A percentile compares a stretch with the other conserved stretches of the same genome.
phyloP scores from a whole-genome alignment of 2,888 invertebrate genomes.

The Stegophylla sp. region DNA sequence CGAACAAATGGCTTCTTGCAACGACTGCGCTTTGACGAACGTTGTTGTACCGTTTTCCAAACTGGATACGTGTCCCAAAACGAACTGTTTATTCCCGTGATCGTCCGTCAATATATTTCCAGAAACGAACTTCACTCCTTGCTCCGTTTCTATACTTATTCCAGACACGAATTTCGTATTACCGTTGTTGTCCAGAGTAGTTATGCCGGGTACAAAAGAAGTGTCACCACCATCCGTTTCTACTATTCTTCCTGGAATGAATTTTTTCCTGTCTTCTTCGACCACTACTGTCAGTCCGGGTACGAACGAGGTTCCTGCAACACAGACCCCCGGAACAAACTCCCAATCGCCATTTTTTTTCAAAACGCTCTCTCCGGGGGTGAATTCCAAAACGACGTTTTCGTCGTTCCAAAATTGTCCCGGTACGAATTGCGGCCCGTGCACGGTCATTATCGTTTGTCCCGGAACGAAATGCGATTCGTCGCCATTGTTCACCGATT shows the following conservation, averaged over 20 bases:
- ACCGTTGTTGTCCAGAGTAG: slow-evolving; percentile 68
- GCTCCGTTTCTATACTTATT: slow-evolving; percentile 71
- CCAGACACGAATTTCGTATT: slow-evolving; percentile 75
- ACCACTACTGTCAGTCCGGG: slow-evolving; percentile 76
- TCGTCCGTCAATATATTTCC: slow-evolving; percentile 72
- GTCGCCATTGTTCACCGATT: slow-evolving; percentile 68
- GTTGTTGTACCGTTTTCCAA: slow-evolving; percentile 68
- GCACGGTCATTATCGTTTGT: slow-evolving; percentile 71
- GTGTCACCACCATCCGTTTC: slow-evolving; percentile 76
- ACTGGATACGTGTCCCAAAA: slow-evolving; percentile 69
- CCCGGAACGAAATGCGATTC: slow-evolving; percentile 71
- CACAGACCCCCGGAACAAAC: slow-evolving; percentile 76
- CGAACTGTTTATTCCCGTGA: slow-evolving; percentile 69
- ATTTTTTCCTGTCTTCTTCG: slow-evolving; percentile 70
- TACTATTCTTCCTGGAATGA: slow-evolving; percentile 78
- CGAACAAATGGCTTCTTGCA: slow-evolving; percentile 69
- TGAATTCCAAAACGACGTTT: slow-evolving; percentile 71
- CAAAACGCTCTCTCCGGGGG: slow-evolving; percentile 79
- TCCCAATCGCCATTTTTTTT: slow-evolving; percentile 72
- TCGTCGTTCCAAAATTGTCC: slow-evolving; percentile 67
- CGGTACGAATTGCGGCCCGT: slow-evolving; percentile 71
- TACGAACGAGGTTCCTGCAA: slow-evolving; percentile 75
- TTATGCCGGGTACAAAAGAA: slow-evolving; percentile 74
- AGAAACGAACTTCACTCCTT: slow-evolving; percentile 73
- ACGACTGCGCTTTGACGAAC: slow-evolving; percentile 70